Evolutionary conservation across 2,113 vertebrate genomes (phyloP).

Genomic region (Cebidichthys violaceus): DNA sequence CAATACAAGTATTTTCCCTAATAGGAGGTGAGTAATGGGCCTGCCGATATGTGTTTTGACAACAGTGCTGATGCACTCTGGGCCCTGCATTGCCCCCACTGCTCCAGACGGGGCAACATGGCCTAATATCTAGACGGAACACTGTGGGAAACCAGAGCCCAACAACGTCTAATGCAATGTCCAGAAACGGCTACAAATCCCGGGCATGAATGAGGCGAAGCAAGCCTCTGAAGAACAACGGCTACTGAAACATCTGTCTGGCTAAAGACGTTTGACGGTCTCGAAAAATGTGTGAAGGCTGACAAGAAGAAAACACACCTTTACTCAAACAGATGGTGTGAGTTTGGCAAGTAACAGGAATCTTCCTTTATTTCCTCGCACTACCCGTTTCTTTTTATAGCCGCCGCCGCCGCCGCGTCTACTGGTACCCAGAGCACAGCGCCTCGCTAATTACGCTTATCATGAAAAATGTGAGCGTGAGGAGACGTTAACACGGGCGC

Average conservation of each 20-base stretch:
- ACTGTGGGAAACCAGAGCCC: background rate
- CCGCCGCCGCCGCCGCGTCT: constrained; percentile 25
- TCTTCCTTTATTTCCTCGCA: constrained; percentile 40
- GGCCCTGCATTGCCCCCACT: constrained; percentile 2
- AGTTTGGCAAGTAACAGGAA: constrained; percentile 27
- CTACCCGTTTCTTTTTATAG: constrained; percentile 68
- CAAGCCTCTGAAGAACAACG: background rate
- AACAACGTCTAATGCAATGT: background rate
- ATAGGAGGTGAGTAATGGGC: constrained; percentile 37
- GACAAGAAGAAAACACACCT: background rate
- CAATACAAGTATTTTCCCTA: constrained; percentile 10
- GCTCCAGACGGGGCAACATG: background rate
- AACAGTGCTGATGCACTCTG: constrained; percentile 4
- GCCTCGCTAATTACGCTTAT: constrained; percentile 68
- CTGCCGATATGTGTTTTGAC: constrained; percentile 37
- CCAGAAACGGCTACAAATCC: background rate
- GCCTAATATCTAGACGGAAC: background rate
- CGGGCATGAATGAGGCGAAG: background rate
- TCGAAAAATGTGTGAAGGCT: background rate
- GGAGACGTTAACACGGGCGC: constrained; percentile 12
- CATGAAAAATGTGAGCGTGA: constrained; percentile 51
- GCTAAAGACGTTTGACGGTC: background rate
- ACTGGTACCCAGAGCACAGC: constrained; percentile 24
- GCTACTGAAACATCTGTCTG: background rate
- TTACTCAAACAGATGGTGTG: constrained; percentile 30